Conservation (phyloP, 2,888 invertebrate species). For the Eucriotettix oculatus region DNA sequence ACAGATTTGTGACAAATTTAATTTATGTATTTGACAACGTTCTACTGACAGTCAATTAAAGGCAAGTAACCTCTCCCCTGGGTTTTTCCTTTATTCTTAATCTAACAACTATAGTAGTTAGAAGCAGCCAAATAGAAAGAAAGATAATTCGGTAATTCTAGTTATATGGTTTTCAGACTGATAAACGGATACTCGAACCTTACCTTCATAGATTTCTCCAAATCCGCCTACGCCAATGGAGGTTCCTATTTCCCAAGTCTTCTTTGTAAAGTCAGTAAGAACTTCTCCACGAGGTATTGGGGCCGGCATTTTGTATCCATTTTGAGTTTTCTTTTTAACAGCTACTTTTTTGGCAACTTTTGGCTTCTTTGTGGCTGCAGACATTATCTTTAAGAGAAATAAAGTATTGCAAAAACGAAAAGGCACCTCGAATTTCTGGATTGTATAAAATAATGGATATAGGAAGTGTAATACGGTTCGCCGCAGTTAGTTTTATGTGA, state of each 20-base stretch:
- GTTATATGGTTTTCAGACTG: not conserved
- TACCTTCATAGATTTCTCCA: constrained; percentile 77
- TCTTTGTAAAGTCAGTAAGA: constrained; percentile 56
- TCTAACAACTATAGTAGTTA: no score
- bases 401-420: not conserved
- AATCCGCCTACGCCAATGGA: constrained; percentile 87
- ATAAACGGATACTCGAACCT: constrained; percentile 21
- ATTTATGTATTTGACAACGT: no score
- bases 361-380: not conserved
- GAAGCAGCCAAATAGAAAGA: not conserved
- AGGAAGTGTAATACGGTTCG: no score
- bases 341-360: not conserved
- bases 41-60: no score
- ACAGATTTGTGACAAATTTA: no score
- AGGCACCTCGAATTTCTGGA: no score
- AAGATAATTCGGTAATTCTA: not conserved
- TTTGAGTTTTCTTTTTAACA: not conserved
- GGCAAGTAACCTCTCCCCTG: no score
- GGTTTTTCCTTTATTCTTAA: no score
- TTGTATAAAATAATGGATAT: no score
- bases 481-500: no score
- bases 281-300: constrained; percentile 59
- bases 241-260: constrained; percentile 70
- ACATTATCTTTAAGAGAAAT: not conserved
- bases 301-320: constrained; percentile 37